These are phyloP conservation scores for Ormyrus labotus DNA, from an alignment of 2,888 invertebrate genomes.

Conservation along the genomic window DNA sequence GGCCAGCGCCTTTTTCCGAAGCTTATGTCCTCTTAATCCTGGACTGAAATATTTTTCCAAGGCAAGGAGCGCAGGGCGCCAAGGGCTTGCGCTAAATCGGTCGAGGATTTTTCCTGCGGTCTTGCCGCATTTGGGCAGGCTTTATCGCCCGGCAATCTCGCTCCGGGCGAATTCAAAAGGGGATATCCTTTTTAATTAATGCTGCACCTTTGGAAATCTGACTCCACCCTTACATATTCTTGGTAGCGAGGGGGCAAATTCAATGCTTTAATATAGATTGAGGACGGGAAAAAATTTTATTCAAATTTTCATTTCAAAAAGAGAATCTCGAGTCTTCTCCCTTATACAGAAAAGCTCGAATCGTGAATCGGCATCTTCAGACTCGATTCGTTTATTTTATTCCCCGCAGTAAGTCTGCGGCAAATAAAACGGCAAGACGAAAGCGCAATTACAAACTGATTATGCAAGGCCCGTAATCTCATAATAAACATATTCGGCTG, in stretches of 20 bases:
- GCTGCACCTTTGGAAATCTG: not conserved
- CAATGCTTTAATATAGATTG: no score
- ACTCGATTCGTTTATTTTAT: no score
- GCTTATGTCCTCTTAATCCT: constrained; percentile 74
- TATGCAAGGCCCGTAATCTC: not conserved
- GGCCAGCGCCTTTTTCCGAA: constrained; percentile 67
- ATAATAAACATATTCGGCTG: constrained; percentile 26
- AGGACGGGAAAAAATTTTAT: no score
- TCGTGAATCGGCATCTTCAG: no score
- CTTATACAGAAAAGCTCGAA: no score
- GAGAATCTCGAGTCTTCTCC: no score
- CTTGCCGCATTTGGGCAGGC: constrained; percentile 7
- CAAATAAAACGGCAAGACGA: not conserved
- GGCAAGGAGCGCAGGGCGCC: constrained; percentile 1
- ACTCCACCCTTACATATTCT: not conserved
- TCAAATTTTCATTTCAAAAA: no score
- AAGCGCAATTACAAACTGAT: not conserved
- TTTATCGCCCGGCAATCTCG: constrained; percentile 28
- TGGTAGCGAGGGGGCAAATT: no score
- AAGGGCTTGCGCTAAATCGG: constrained; percentile 50
- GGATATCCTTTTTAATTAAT: not conserved
- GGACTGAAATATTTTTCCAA: constrained; percentile 70
- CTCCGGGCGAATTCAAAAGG: not conserved
- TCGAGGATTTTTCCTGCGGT: constrained; percentile 57
- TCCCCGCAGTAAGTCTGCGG: no score